Evolutionary conservation across 1,140 invertebrate species (phyloP), one percentile per base, ranked within the genome.

Genomic region (Trichoplusia ni): DNA sequence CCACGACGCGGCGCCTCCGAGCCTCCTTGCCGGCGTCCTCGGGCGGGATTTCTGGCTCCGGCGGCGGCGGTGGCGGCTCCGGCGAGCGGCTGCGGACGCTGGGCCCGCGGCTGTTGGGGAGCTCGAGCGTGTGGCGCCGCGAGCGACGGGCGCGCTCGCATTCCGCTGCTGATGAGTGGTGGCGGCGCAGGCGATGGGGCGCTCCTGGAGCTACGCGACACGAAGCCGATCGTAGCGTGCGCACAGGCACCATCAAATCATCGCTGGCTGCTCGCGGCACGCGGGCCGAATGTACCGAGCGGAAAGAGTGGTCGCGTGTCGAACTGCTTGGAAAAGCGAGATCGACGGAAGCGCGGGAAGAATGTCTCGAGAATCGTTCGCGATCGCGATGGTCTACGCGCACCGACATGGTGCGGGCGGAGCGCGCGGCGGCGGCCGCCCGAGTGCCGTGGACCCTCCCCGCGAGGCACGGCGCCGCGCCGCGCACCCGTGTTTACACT

Each of bases 1-100:
- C 92, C 25, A 94, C 93, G 69, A 94, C 93, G 56, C 92, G 91
- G 31, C 92, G 92, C 47, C 94, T 90, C 27, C 94, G 91, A n/a
- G 92, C 91, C 51, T 94, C 92, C 62, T 91, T 91, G 56, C 83
- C 74, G 56, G 77, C 79, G 46, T 84, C 79, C 49, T 84, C 79
- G 5, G 80, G 75, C n/a, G 82, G 71, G 33, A 71, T 54, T 53
- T 83, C 82, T 3, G 85, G 85, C 75, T 86, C 85, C 1, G 77
- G 75, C 7, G 77, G 82, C n/a, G 72, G 77, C 18, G 81, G 76
- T 47, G 76, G 69, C 1, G 87, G 83, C 73, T 89, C 87, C 7
- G 85, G 85, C 4, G 84, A 83, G 13, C 82, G 67, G 69, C 86
- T 87, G 56, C 82, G 79, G 13, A 87, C 84, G 64, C 83, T 89